A percentile compares a stretch with the other conserved stretches of the same genome.
Evolutionary conservation across 2,797 vertebrate genomes (phyloP).

Genomic region (Buphagus erythrorhynchus): DNA sequence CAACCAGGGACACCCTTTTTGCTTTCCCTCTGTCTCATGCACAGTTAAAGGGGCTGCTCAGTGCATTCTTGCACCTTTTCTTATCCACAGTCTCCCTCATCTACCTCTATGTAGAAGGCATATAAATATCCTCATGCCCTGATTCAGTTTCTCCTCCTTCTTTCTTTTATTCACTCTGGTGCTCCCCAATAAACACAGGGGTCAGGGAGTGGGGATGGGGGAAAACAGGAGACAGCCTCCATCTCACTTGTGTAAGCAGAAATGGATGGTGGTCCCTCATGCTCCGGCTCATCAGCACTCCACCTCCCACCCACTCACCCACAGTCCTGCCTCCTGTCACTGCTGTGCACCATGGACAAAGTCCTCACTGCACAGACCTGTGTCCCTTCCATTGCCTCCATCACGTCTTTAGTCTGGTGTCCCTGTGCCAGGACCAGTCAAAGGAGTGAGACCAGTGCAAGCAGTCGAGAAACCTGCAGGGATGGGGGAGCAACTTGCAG

Average conservation of each 20-base stretch:
- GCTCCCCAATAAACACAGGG: not conserved
- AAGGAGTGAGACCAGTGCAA: not conserved
- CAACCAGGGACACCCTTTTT: not conserved
- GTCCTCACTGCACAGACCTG: not conserved
- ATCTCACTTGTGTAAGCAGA: not conserved
- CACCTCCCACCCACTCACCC: not conserved
- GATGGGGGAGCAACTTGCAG: not conserved
- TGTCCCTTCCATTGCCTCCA: not conserved
- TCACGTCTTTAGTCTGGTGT: not conserved
- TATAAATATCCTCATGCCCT: not conserved
- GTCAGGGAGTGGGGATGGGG: not conserved
- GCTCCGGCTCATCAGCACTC: not conserved
- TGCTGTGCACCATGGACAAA: not conserved
- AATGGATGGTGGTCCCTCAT: not conserved
- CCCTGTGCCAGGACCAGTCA: not conserved
- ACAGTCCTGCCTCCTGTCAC: fast-evolving
- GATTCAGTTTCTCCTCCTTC: not conserved
- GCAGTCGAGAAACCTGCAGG: not conserved
- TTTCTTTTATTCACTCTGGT: not conserved
- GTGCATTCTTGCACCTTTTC: not conserved
- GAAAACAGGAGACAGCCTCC: not conserved
- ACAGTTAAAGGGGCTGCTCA: not conserved
- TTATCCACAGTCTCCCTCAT: not conserved
- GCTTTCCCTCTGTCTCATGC: fast-evolving
- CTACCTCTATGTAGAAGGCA: not conserved